Evolutionary conservation across 2,797 vertebrate species (phyloP), one percentile per base, ranked within the genome.

Genomic region (Chlorospingus flavigularis): DNA sequence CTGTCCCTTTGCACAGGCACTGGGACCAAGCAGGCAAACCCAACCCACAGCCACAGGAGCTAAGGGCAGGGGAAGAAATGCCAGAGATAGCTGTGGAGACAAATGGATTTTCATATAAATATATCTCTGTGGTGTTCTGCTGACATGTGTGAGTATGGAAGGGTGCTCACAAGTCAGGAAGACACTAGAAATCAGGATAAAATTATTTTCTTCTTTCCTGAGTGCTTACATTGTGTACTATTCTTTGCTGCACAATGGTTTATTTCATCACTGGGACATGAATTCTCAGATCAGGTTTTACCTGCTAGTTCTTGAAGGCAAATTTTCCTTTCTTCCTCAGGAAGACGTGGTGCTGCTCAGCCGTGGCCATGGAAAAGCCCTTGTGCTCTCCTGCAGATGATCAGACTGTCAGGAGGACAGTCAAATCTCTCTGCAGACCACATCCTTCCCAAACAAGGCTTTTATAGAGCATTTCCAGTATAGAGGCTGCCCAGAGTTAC

Each of bases 131-230:
- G 82, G 80, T 63, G 85, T 94, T 95, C 96, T 94, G 91, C 88
- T 92, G 94, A 96, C 91, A 95, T 90, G 77, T 90, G 87, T 88
- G 90, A 94, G 89, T 60, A 85, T 7, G 88, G 93, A 86, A 95
- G 94, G 88, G 81, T 92, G 90, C 82, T 95, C 89, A 30, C 94
- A 91, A 95, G 94, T 92, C 92, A 95, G 89, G 79, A 92, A 95
- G 93, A 90, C 85, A 93, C 77, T 92, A 91, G 93, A 97, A 94
- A 96, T 95, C 94, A 96, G 85, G 95, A 89, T 89, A 92, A 95
- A 95, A 97, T 97, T 91, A 95, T 97, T 96, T 97, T 94, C 91
- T 96, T 95, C 92, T 97, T 94, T 94, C 79, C 85, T 95, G 92
- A 95, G 95, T 94, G 96, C 95, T 96, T 94, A 92, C 65, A 96